phyloP scores from a whole-genome alignment of 2,797 vertebrate species.

The Austrolebias charrua region DNA sequence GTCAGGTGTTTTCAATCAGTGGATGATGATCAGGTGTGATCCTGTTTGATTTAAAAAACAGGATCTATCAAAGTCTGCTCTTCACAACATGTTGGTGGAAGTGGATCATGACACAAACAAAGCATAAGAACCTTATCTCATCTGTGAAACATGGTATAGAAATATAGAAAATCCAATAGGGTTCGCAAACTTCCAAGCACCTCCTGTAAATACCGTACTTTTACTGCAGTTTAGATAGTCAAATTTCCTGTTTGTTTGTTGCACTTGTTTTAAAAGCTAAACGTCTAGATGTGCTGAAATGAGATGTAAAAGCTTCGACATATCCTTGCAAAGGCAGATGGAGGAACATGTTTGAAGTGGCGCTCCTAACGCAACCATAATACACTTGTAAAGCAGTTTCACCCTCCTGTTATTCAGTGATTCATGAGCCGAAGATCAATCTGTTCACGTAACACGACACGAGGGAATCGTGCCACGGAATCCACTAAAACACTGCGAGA shows the following conservation, averaged over 20 bases:
- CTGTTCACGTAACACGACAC: slow-evolving; percentile 33
- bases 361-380: slow-evolving; percentile 30
- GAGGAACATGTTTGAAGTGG: slow-evolving; percentile 29
- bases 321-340: slow-evolving; percentile 36
- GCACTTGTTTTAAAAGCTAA: slow-evolving; percentile 9
- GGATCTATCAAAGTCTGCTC: no score
- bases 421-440: slow-evolving; percentile 34
- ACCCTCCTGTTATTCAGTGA: slow-evolving; percentile 27
- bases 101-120: no score
- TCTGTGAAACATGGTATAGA: no score
- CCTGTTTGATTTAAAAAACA: no score
- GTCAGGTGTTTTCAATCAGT: no score
- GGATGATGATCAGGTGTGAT: no score
- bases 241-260: slow-evolving; percentile 6
- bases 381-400: slow-evolving; percentile 27
- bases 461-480: slow-evolving; percentile 9
- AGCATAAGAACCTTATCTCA: no score
- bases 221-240: neutral
- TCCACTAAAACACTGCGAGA: slow-evolving; percentile 21
- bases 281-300: neutral
- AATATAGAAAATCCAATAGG: no score
- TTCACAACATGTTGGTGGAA: no score
- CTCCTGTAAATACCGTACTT: no score
- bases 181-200: no score
- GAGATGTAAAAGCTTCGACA: neutral